Evolutionary conservation across 2,113 vertebrate species (phyloP), one percentile per base, ranked within the genome.

Genomic region (Agapornis roseicollis): DNA sequence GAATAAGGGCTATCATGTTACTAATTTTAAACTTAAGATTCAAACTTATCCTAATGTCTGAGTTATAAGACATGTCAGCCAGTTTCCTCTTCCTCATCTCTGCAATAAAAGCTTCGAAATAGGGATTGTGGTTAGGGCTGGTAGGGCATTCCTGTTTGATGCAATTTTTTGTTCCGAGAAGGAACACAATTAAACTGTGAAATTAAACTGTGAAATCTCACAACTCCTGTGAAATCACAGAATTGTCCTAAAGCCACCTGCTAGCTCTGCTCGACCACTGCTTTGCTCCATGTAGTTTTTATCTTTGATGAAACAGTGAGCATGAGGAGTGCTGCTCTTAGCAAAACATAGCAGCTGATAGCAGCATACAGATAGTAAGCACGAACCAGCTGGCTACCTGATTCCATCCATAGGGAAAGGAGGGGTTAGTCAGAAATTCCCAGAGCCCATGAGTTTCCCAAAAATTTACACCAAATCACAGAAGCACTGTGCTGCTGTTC

Each of bases 171-270:
- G n/a, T 85, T 93, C 77, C 9, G 16, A 90, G 77, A 91, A 91
- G 61, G 56, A 96, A 87, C 39, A 89, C 31, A 91, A 90, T 91
- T 88, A 94, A 94, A 92, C 77, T 88, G 80, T 90, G 90, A 93
- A 95, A 97, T 93, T 92, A 92, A 95, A 90, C 82, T 60, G 86
- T 90, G 91, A 94, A 96, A 94, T 94, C 70, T 82, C 86, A 94
- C 86, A 95, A 94, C 65, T 49, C 28, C 95, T 93, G 86, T 94
- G 77, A 94, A 97, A 94, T 92, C 27, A 25, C 18, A 25, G 84
- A 91, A 94, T 10, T 94, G 91, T 97, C 84, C 83, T 76, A 72
- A 80, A 82, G 80, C 41, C 89, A 90, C 84, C 83, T 23, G 11
- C 63, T 35, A 78, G 31, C 69, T 92, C 61, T 2, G 8, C 61